phyloP scores from a whole-genome alignment of 2,113 vertebrate species.

The Castor canadensis region DNA sequence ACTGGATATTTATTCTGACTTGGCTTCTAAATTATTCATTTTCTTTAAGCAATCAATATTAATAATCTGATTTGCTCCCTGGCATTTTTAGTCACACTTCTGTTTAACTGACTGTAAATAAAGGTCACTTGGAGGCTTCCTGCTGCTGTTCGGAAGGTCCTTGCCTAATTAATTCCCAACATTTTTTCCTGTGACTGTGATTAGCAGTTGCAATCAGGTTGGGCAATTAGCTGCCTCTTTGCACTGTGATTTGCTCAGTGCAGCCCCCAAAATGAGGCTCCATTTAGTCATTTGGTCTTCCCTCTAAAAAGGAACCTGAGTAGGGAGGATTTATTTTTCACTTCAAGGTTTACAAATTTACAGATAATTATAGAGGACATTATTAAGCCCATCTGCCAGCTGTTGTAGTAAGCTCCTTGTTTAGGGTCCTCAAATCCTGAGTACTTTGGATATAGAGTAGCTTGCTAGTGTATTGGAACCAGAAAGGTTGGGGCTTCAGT shows the following conservation, averaged over 20 bases:
- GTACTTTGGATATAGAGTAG: neutral
- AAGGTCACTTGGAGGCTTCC: slow-evolving; percentile 91
- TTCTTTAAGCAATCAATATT: slow-evolving; percentile 94
- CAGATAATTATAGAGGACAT: slow-evolving; percentile 75
- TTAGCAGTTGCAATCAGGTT: slow-evolving; percentile 91
- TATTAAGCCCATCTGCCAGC: slow-evolving; percentile 66
- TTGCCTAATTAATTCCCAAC: slow-evolving; percentile 91
- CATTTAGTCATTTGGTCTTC: slow-evolving; percentile 65
- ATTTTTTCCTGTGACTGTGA: slow-evolving; percentile 86
- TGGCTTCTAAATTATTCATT: slow-evolving; percentile 92
- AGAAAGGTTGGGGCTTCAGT: neutral
- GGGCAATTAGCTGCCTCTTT: slow-evolving; percentile 88
- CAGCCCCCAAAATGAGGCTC: slow-evolving; percentile 71
- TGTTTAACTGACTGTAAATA: slow-evolving; percentile 94
- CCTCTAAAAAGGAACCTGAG: slow-evolving; percentile 63
- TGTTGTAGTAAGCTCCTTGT: slow-evolving; percentile 48
- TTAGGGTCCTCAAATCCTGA: slow-evolving; percentile 21
- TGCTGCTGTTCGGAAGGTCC: slow-evolving; percentile 90
- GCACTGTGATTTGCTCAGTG: slow-evolving; percentile 82
- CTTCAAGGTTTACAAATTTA: slow-evolving; percentile 74
- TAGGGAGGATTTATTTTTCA: slow-evolving; percentile 75
- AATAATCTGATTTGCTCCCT: slow-evolving; percentile 91
- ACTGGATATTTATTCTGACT: slow-evolving; percentile 89
- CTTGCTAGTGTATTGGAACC: neutral
- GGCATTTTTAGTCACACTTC: slow-evolving; percentile 92